Conservation (phyloP, 2,113 vertebrate genomes). For the Formicarius rufipectus region DNA sequence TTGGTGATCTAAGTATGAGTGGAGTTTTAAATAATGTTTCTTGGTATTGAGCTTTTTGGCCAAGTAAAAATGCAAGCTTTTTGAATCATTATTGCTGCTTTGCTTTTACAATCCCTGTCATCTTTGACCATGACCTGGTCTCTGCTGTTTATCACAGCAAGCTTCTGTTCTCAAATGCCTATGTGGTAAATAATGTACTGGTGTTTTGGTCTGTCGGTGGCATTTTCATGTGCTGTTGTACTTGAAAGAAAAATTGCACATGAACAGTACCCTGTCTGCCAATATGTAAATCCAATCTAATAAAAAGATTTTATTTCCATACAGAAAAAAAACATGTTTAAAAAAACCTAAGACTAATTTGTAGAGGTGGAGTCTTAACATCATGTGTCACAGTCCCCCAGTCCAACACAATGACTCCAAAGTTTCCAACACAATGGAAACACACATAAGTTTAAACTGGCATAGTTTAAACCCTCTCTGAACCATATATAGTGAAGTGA, state of each 20-base stretch:
- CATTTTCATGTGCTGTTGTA: not conserved
- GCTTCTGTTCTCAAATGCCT: not conserved
- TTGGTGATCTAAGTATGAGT: not conserved
- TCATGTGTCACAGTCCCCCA: fast-evolving
- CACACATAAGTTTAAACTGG: not conserved
- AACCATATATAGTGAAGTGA: not conserved
- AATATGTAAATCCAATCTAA: not conserved
- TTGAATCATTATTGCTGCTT: not conserved
- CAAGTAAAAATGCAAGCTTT: not conserved
- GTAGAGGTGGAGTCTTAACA: not conserved
- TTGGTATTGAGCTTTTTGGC: not conserved
- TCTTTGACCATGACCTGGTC: not conserved
- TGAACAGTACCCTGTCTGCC: not conserved
- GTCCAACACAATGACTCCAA: not conserved
- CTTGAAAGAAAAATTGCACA: not conserved
- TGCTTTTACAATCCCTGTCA: not conserved
- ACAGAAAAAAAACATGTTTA: not conserved
- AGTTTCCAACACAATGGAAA: fast-evolving
- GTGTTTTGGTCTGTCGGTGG: not conserved
- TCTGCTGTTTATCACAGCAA: not conserved
- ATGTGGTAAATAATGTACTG: not conserved
- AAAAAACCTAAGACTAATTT: not conserved
- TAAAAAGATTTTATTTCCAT: not conserved
- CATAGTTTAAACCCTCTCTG: not conserved
- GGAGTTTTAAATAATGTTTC: not conserved